phyloP scores from a whole-genome alignment of 1,140 invertebrate species.

The Eumeta japonica region DNA sequence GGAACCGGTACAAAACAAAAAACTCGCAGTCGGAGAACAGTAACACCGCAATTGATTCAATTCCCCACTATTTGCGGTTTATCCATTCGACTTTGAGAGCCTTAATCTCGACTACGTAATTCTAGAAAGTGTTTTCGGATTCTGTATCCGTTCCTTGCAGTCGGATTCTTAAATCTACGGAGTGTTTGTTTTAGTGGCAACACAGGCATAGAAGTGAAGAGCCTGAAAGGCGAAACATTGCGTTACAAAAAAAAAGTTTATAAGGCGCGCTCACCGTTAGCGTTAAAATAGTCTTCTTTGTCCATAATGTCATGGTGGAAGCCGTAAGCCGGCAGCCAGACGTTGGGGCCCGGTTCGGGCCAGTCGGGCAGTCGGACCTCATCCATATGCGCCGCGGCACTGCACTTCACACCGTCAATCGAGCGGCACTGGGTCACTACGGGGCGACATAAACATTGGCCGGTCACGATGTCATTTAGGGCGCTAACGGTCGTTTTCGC shows the following conservation, averaged over 20 bases:
- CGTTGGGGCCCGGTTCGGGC: slow-evolving; percentile 63
- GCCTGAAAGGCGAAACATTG: no score
- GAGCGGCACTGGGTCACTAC: slow-evolving; percentile 32
- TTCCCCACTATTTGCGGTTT: no score
- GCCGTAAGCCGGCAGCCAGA: slow-evolving; percentile 67
- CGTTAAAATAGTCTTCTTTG: slow-evolving; percentile 61
- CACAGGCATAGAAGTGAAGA: no score
- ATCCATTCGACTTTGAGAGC: no score
- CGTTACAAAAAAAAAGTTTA: neutral
- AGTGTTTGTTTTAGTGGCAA: no score
- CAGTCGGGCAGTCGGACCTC: slow-evolving; percentile 65
- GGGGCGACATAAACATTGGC: slow-evolving; percentile 42
- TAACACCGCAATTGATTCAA: no score
- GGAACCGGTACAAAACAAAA: no score
- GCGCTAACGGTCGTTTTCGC: slow-evolving; percentile 43
- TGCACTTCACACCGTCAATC: slow-evolving; percentile 25
- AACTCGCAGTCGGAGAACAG: no score
- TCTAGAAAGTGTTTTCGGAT: no score
- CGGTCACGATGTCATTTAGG: slow-evolving; percentile 51
- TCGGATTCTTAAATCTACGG: no score
- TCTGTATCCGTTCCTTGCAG: no score
- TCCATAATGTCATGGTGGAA: slow-evolving; percentile 63
- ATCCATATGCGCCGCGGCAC: slow-evolving; percentile 59
- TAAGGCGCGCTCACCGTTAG: slow-evolving; percentile 57
- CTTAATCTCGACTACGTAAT: no score